phyloP scores from a whole-genome alignment of 2,888 invertebrate species.

The Syritta pipiens region DNA sequence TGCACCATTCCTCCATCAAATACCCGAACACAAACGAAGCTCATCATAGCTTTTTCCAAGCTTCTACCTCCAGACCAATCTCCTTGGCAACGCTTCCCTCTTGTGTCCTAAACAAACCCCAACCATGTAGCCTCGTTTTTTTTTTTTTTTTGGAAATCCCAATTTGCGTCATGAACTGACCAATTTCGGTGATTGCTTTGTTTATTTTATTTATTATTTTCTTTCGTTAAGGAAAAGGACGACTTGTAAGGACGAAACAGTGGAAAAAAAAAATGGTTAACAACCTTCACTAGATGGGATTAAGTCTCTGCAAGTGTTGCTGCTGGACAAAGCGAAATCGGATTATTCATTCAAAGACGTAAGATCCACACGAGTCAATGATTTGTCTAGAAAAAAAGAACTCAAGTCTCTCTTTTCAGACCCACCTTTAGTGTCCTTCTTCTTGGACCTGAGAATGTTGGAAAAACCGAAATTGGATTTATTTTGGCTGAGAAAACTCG shows the following conservation, averaged over 20 bases:
- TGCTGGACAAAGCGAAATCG: conserved; percentile 57
- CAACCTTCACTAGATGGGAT: conserved; percentile 58
- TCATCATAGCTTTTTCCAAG: too few species aligned
- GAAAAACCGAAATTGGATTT: conserved; percentile 77
- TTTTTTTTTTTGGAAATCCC: neutral
- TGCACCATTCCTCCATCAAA: too few species aligned
- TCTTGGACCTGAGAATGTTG: conserved; percentile 74
- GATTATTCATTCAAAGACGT: neutral
- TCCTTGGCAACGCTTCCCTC: neutral
- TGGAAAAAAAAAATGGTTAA: conserved; percentile 3
- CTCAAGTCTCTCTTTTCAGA: conserved; percentile 18
- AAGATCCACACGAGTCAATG: conserved; percentile 11
- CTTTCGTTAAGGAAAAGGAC: neutral
- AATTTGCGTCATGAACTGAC: too few species aligned
- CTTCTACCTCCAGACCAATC: too few species aligned
- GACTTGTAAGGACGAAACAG: neutral
- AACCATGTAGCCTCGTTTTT: too few species aligned
- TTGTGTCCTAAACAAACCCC: conserved; percentile 4
- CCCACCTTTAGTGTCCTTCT: conserved; percentile 72
- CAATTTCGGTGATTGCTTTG: too few species aligned
- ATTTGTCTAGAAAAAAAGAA: neutral
- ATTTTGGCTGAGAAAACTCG: conserved; percentile 71
- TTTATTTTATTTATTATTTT: too few species aligned
- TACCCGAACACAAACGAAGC: too few species aligned
- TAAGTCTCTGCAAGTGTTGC: conserved; percentile 66